Evolutionary conservation across 2,113 vertebrate genomes (phyloP), one percentile per base, ranked within the genome.

Genomic region (Grammomys surdaster): DNA sequence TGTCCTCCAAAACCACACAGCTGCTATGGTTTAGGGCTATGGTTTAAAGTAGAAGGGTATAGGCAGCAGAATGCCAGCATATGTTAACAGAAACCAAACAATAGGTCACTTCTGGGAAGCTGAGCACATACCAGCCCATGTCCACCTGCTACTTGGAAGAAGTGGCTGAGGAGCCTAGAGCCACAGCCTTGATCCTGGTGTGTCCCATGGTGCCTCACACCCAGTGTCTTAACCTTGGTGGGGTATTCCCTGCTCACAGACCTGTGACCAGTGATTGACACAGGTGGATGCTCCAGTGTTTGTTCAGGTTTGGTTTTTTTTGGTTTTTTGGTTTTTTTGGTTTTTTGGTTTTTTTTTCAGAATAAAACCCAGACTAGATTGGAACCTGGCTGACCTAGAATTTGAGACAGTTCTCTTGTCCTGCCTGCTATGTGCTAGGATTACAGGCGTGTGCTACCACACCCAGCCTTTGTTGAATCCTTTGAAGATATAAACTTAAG

Each of bases 401-500:
- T 31, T 43, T 19, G 67, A 73, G 24, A 5, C n/a, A 4, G 24
- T 13, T 40, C 51, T 89, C 69, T 20, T 58, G 69, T 88, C 69
- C 36, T 7, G 69, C 86, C 51, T 56, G 46, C 67, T 40, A 24
- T 43, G 48, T 70, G 86, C 87, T 28, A 20, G 86, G 86, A 19
- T 88, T 28, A 17, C 0, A 7, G 51, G 69, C n/a, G 1, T 58
- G 69, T 16, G 16, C n/a, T 14, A 31, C 69, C 87, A 88, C 51
- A 36, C 86, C 69, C 51, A 40, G 67, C 36, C 28, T 40, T 40
- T 73, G 36, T 17, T 36, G 67, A 26, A n/a, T 70, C 60, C 40
- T 82, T n/a, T 46, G 43, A n/a, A 73, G 92, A 92, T 56, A 89
- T 60, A 92, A 97, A 97, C 84, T 96, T 89, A 97, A 87, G 28